Base-by-base conservation (phyloP, 2,888 invertebrate species). In the Cotesia congregata region DNA sequence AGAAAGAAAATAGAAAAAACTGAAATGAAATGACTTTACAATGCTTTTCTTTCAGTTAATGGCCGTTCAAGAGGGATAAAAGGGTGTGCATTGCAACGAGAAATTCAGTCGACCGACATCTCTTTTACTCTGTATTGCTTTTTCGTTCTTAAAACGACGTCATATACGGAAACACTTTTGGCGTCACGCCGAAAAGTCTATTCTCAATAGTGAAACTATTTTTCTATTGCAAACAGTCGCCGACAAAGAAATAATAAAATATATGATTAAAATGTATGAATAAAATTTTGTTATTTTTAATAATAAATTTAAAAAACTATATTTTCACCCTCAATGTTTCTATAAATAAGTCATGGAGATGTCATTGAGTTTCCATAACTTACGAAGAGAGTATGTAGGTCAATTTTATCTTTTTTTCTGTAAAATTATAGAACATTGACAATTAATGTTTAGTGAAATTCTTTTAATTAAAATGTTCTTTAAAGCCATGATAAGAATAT, bases 31-130 rank as follows among this genome's bases (percentile, higher is more conserved):
- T 5, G 39, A 50, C 30, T 62, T 65, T 61, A 74, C 62, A 67
- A 65, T 75, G 77, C 73, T 78, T 80, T 81, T 81, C 79, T 80
- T 78, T 78, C 78, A 80, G 78, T 83, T 85, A 85, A 85, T 84
- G 85, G 83, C 80, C 82, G 83, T 84, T 84, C 83, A 81, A 82
- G 80, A 73, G 69, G 62, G 15, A 40, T 2, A 40, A 60, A 67
- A 38, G 39, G 30, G 61, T 74, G 61, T 62, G 67, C 60, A 74
- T 74, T 67, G 60, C 74, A 74, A 74, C 41, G 61, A 68, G 61
- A 40, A 74, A 74, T 73, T 17, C 67, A 73, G 67, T 73, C 30
- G 73, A 73, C 67, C 67, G 50, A 73, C 67, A 30, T 50, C 50
- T 73, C 67, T 50, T 67, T 59, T 59, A 39, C 60, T 62, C 67